phyloP scores from a whole-genome alignment of 2,113 vertebrate genomes.

The Cichladusa arquata region DNA sequence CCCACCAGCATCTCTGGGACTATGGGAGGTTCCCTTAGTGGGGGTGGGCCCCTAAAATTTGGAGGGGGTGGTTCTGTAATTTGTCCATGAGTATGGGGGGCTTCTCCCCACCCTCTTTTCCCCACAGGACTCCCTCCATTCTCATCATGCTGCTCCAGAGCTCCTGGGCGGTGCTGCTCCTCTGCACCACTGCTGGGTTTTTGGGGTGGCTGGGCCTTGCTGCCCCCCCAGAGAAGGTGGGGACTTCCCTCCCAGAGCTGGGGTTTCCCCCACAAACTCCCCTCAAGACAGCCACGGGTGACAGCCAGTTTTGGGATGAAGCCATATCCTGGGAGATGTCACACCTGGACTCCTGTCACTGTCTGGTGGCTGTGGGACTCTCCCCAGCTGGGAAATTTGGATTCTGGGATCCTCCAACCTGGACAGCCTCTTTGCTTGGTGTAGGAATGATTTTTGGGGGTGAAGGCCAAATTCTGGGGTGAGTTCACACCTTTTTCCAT shows the following conservation, averaged over 20 bases:
- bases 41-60: background rate
- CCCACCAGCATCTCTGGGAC: too few relatives aligned
- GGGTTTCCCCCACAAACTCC: rapidly evolving
- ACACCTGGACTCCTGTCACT: conserved; percentile 62
- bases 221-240: background rate
- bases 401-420: too few relatives aligned
- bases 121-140: background rate
- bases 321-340: conserved; percentile 61
- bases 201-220: background rate
- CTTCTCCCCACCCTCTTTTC: background rate
- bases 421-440: background rate
- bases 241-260: background rate
- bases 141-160: background rate
- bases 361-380: background rate
- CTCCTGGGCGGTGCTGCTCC: background rate
- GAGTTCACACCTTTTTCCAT: background rate
- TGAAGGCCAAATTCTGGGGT: background rate
- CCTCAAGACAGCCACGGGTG: conserved; percentile 68
- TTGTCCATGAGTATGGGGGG: background rate
- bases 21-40: background rate
- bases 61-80: background rate
- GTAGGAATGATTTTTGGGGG: background rate
- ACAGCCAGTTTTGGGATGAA: conserved; percentile 71
- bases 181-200: rapidly evolving
- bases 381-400: background rate